phyloP scores from a whole-genome alignment of 2,888 invertebrate genomes.

The Eupithecia subfuscata region DNA sequence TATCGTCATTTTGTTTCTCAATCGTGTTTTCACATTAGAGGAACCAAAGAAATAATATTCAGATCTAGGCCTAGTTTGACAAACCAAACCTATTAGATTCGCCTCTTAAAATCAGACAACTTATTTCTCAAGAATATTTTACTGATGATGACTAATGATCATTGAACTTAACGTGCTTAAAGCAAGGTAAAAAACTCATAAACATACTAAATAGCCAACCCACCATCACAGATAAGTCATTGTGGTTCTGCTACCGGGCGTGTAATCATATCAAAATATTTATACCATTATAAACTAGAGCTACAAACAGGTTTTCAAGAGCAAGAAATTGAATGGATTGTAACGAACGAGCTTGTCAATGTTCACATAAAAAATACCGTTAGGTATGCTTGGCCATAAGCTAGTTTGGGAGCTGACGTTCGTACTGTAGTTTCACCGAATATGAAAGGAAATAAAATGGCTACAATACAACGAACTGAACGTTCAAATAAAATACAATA shows the following conservation, averaged over 20 bases:
- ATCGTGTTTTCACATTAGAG: background rate
- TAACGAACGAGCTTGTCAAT: conserved; percentile 21
- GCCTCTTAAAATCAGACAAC: background rate
- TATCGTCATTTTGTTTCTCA: background rate
- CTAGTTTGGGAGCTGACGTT: background rate
- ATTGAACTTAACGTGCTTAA: background rate
- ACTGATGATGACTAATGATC: background rate
- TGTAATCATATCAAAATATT: conserved; percentile 29
- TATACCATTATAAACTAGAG: conserved; percentile 24
- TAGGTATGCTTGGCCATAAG: conserved; percentile 10
- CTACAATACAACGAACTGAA: background rate
- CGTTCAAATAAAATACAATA: conserved; percentile 1
- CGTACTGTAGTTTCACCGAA: background rate
- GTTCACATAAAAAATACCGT: conserved; percentile 22
- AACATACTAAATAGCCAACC: background rate
- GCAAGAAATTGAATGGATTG: conserved; percentile 20
- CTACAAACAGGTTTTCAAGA: conserved; percentile 28
- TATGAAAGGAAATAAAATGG: background rate
- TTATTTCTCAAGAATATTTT: background rate
- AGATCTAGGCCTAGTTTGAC: background rate
- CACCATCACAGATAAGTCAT: background rate
- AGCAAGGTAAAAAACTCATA: background rate
- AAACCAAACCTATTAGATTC: background rate
- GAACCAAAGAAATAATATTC: background rate
- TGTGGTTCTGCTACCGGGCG: conserved; percentile 22